Conservation (phyloP, 2,888 invertebrate genomes). For the Himalopsyche anomala region DNA sequence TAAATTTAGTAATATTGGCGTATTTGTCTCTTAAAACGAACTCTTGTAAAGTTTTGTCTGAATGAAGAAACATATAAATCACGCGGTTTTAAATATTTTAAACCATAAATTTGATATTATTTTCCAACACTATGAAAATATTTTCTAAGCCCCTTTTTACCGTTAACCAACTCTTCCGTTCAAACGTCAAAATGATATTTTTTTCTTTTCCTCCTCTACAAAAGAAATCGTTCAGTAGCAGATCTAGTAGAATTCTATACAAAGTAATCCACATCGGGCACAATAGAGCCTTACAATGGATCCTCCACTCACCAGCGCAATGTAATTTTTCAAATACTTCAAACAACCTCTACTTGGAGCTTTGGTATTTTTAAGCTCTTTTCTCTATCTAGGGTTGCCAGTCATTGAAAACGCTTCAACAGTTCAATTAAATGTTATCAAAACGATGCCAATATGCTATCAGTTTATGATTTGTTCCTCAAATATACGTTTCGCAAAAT, state of each 20-base stretch:
- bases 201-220: not conserved
- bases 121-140: too few relatives aligned
- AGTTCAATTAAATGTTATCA: too few relatives aligned
- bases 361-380: constrained; percentile 14
- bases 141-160: too few relatives aligned
- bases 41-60: too few relatives aligned
- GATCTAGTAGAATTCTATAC: constrained; percentile 14
- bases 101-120: too few relatives aligned
- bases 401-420: not conserved
- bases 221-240: constrained; percentile 20
- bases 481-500: too few relatives aligned
- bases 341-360: constrained; percentile 15
- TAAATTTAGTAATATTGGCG: too few relatives aligned
- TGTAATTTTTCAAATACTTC: constrained; percentile 30
- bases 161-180: not conserved
- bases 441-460: too few relatives aligned
- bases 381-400: not conserved
- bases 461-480: too few relatives aligned
- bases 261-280: constrained; percentile 26
- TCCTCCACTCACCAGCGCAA: not conserved
- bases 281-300: constrained; percentile 22
- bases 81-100: too few relatives aligned
- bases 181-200: not conserved
- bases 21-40: too few relatives aligned
- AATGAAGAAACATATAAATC: too few relatives aligned